Evolutionary conservation across 2,113 vertebrate species (phyloP).

Genomic region (Gavia stellata): DNA sequence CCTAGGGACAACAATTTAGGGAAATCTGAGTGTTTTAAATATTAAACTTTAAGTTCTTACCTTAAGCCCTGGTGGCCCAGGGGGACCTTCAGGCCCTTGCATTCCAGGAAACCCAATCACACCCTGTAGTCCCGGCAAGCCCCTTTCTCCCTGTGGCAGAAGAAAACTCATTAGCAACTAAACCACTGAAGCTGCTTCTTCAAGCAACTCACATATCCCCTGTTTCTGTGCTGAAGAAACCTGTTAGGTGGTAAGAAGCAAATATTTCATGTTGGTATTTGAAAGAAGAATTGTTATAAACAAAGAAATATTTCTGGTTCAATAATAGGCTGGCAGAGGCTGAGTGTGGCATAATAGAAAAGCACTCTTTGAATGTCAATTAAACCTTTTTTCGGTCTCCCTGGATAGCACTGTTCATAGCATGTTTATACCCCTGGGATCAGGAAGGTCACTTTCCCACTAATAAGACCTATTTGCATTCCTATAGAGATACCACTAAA

Average conservation of each 20-base stretch:
- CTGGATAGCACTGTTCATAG: background rate
- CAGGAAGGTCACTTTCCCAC: background rate
- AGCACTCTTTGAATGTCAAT: background rate
- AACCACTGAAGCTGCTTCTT: background rate
- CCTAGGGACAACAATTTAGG: background rate
- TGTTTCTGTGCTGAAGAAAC: background rate
- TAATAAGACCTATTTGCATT: background rate
- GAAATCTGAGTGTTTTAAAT: background rate
- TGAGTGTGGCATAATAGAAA: background rate
- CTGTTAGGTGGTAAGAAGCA: background rate
- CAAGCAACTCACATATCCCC: background rate
- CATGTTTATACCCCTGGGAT: background rate
- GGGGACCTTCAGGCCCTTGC: constrained; percentile 90
- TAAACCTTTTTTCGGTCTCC: background rate
- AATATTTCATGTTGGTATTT: background rate
- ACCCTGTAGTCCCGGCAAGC: constrained; percentile 88
- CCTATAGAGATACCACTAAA: background rate
- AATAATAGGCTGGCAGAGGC: background rate
- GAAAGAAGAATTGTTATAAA: background rate
- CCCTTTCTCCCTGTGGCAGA: constrained; percentile 84
- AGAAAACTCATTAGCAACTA: background rate
- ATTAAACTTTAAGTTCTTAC: constrained; percentile 60
- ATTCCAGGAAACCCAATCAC: constrained; percentile 94
- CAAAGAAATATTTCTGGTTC: background rate
- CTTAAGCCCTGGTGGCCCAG: constrained; percentile 85